Base-by-base conservation (phyloP, 1,140 invertebrate species). In the Drosophila sucinea region DNA sequence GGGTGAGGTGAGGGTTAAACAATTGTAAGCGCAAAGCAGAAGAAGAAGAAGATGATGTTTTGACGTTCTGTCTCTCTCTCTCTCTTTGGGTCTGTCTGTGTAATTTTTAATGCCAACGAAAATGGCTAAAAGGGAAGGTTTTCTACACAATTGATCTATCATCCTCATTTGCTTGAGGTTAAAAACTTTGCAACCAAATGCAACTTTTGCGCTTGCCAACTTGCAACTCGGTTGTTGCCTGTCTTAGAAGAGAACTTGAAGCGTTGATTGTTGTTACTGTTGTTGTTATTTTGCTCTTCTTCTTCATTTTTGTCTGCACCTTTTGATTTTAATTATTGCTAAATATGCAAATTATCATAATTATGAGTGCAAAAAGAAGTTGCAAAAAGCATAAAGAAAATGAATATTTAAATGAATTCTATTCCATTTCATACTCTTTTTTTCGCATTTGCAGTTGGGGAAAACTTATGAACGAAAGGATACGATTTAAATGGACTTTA, bases 31-130 rank as follows among this genome's bases (percentile, higher is more conserved):
- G 17, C 78, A 38, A 40, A 54, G 51, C 32, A 60, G 65, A 32
- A 60, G 17, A 60, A 61, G 58, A 79, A 87, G 79, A 87, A 69
- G 67, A 76, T 70, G 61, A 79, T 82, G 72, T 83, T 86, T 87
- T 86, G 79, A 86, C 27, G 73, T 11, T 38, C 35, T 10, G 3
- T 38, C 35, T 38, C 35, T 11, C 35, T 10, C 2, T 38, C 35
- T 38, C 33, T 62, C 56, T 32, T 29, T 10, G 5, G 35, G 7
- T 27, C 44, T 77, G 66, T 64, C 73, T 77, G 55, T 66, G 66
- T 55, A 70, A 77, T 77, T 77, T 70, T 73, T 38, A 73, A 70
- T 63, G 70, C 70, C 67, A 73, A 65, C 30, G 54, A 27, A 75
- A 40, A 38, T 33, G 58, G 40, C 4, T 7, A 47, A 25, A 66